Percentiles rank a stretch among this genome's conserved stretches.
phyloP scores from a whole-genome alignment of 2,113 vertebrate genomes.

The Psilopsiagon aurifrons region DNA sequence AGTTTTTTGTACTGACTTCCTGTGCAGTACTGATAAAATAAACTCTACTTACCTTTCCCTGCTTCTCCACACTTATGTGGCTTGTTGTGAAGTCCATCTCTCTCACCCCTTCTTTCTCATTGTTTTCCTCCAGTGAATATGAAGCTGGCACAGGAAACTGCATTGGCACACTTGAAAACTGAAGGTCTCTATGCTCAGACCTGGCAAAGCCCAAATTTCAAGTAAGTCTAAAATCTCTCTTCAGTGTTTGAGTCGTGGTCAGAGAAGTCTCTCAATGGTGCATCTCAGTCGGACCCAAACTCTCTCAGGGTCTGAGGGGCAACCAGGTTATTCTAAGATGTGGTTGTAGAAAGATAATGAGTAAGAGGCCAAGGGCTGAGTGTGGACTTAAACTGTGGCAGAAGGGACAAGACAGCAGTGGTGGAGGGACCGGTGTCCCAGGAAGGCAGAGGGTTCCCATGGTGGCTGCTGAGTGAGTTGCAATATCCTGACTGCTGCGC shows the following conservation, averaged over 20 bases:
- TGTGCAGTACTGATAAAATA: conserved; percentile 48
- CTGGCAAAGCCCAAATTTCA: not conserved
- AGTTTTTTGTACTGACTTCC: conserved; percentile 35
- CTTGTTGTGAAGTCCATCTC: conserved; percentile 6
- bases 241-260: not conserved
- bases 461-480: not conserved
- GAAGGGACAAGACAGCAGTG: not conserved
- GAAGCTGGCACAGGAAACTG: not conserved
- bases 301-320: not conserved
- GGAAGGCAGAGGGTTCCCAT: not conserved
- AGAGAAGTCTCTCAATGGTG: not conserved
- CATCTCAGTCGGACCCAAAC: not conserved
- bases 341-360: not conserved
- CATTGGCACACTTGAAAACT: not conserved
- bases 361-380: too few species aligned
- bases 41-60: conserved; percentile 45
- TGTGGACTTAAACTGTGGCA: not conserved
- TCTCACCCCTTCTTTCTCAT: not conserved
- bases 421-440: not conserved
- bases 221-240: not conserved
- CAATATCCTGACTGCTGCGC: not conserved
- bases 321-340: not conserved
- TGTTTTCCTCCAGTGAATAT: not conserved
- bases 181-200: not conserved
- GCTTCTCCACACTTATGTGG: not conserved